Base-by-base conservation (phyloP, 2,888 invertebrate species). In the Lochmaea crataegi region DNA sequence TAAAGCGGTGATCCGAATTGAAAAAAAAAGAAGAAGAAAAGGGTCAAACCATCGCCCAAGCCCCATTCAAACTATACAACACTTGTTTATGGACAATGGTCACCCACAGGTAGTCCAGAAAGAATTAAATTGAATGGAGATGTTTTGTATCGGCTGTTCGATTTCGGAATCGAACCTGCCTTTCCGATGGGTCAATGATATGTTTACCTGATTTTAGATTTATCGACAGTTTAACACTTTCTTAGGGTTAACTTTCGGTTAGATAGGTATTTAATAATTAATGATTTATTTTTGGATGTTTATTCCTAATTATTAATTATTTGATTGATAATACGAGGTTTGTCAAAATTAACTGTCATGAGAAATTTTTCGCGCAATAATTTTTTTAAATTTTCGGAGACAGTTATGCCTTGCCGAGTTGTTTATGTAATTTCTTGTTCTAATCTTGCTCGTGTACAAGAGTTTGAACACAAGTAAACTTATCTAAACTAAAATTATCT, bases 51-150 rank as follows among this genome's bases (percentile, higher is more conserved):
- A 75, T 75, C 68, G 42, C 61, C 42, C 61, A 63, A 38, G 60
- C 45, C 53, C 63, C 68, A 74, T 73, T 68, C 76, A 53, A 16
- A 38, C 38, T 53, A 76, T 79, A 78, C 78, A 76, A 75, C 78
- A 80, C 79, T 80, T 81, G 80, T 81, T 75, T 75, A 71, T 72
- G 81, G 82, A 82, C 82, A 82, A 82, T 82, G 82, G 82, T 82
- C 82, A 82, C 73, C 72, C 70, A 70, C 70, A 64, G 70, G 70
- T 64, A 60, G 38, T n/a, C 45, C 68, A 60, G 51, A 60, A 45
- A 60, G 48, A 60, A 68, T 68, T 38, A 38, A 60, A 68, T 18
- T 61, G 38, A 60, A 68, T 68, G 16, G 41, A 68, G 68, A 68
- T 61, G 68, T 68, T 68, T 67, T 68, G 61, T 61, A 41, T 56